These are phyloP conservation scores for Heteronetta atricapilla DNA, from an alignment of 2,113 vertebrate species.

Conservation along the genomic window DNA sequence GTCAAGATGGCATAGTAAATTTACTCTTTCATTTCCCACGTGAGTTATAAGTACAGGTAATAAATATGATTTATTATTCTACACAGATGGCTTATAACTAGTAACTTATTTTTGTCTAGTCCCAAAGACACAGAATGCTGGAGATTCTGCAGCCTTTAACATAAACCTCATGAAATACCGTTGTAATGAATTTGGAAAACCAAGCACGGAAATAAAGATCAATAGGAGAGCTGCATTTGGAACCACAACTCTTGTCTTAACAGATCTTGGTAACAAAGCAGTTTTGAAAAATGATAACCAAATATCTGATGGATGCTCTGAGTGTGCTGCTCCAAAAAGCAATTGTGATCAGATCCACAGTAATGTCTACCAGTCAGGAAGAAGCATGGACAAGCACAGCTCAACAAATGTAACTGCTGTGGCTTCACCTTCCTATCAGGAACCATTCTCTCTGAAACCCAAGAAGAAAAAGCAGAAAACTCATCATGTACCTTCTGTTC, in stretches of 20 bases:
- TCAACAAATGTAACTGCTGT: not conserved
- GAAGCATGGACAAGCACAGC: not conserved
- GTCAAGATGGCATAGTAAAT: not conserved
- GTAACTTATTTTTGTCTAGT: slow-evolving; percentile 62
- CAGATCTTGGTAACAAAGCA: slow-evolving; percentile 78
- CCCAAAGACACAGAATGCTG: slow-evolving; percentile 36
- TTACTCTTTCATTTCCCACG: not conserved
- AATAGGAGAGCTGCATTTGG: slow-evolving; percentile 90
- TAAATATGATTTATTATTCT: not conserved
- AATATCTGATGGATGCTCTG: not conserved
- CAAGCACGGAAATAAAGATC: slow-evolving; percentile 84
- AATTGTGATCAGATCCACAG: slow-evolving; percentile 16
- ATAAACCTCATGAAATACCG: slow-evolving; percentile 86
- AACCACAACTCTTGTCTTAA: slow-evolving; percentile 86
- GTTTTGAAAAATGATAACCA: not conserved
- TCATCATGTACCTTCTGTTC: slow-evolving; percentile 68
- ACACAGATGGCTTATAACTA: not conserved
- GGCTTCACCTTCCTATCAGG: slow-evolving; percentile 28
- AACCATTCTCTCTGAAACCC: slow-evolving; percentile 75
- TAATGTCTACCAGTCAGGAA: not conserved
- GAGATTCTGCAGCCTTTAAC: slow-evolving; percentile 61
- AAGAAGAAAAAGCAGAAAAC: slow-evolving; percentile 89
- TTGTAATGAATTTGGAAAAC: slow-evolving; percentile 85
- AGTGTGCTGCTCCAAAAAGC: slow-evolving; percentile 18
- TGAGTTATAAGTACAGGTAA: not conserved